A percentile compares a stretch with the other conserved stretches of the same genome.
Evolutionary conservation across 2,888 invertebrate species (phyloP).

Genomic region (Diploptera punctata): DNA sequence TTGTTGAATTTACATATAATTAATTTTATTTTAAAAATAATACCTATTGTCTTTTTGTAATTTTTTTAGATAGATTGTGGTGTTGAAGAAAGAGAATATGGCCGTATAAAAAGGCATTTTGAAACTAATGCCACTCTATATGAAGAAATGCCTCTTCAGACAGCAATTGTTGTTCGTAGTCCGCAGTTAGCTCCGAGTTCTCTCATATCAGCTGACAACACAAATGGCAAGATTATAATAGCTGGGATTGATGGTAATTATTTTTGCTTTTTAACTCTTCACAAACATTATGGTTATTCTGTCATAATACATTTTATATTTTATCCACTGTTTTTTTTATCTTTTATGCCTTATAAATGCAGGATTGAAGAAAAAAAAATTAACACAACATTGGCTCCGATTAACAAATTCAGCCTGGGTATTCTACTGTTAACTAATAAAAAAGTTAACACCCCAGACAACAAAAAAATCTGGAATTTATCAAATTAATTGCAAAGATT

Average conservation of each 20-base stretch:
- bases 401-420: no score
- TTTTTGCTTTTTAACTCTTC: no score
- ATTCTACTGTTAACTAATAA: no score
- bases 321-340: no score
- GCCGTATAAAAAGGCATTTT: conserved; percentile 49
- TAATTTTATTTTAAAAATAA: neutral
- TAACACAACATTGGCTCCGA: no score
- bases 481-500: no score
- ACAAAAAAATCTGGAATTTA: no score
- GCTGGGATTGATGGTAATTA: conserved; percentile 10
- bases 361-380: no score
- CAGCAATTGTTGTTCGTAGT: conserved; percentile 27
- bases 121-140: conserved; percentile 9
- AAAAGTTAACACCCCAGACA: no score
- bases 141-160: conserved; percentile 36
- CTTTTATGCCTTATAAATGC: no score
- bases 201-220: conserved; percentile 12
- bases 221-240: conserved; percentile 30
- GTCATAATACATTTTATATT: no score
- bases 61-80: conserved; percentile 55
- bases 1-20: neutral
- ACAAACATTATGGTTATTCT: no score
- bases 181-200: conserved; percentile 27
- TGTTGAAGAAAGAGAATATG: conserved; percentile 51
- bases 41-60: neutral